These are phyloP conservation scores for Neolamprologus hecqui DNA, from an alignment of 2,113 vertebrate species.

Conservation along the genomic window DNA sequence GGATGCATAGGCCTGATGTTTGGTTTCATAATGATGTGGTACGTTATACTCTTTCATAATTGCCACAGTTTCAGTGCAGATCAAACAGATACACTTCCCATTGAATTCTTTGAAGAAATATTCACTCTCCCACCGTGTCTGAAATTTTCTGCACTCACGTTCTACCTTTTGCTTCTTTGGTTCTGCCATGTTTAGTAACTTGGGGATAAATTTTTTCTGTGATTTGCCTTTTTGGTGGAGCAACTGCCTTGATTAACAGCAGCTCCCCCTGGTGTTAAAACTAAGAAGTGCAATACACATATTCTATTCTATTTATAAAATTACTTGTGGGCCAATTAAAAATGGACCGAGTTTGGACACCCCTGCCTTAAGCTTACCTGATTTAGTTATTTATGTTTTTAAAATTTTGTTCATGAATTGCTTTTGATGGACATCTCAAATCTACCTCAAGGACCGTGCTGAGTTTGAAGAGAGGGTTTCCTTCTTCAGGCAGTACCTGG, in stretches of 20 bases:
- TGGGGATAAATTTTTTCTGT: neutral
- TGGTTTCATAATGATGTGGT: no score
- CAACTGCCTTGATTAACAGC: neutral
- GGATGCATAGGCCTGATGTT: no score
- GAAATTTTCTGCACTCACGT: neutral
- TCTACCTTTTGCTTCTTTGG: neutral
- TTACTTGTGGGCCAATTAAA: neutral
- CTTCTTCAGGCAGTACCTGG: slow-evolving; percentile 83
- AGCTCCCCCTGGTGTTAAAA: neutral
- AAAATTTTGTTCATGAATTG: neutral
- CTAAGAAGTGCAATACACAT: neutral
- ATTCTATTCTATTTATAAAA: neutral
- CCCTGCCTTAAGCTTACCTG: neutral
- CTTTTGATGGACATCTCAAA: neutral
- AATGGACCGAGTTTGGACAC: neutral
- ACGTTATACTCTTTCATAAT: no score
- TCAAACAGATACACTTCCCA: neutral
- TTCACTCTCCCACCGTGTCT: neutral
- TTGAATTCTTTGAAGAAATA: neutral
- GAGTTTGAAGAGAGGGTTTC: slow-evolving; percentile 80
- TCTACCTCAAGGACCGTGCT: slow-evolving; percentile 72
- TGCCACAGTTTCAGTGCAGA: no score
- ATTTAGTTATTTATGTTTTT: neutral
- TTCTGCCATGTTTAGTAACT: neutral
- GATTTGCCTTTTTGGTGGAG: neutral